A percentile compares a stretch with the other conserved stretches of the same genome.
These are phyloP conservation scores for Euschistus heros DNA, from an alignment of 1,140 invertebrate genomes.

Conservation along the genomic window DNA sequence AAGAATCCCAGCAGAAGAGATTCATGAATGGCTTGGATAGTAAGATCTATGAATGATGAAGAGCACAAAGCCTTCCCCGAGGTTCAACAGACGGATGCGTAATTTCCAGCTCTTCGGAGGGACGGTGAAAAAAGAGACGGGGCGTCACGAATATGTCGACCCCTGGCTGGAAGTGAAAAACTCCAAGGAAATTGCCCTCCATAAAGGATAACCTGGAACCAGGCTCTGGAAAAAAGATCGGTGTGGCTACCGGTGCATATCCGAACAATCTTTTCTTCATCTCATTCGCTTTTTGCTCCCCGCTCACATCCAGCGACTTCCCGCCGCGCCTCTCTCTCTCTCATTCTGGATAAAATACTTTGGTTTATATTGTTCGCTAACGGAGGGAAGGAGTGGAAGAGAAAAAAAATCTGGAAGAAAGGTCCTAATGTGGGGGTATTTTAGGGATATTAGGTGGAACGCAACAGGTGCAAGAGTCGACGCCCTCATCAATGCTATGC, in stretches of 20 bases:
- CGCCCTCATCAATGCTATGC: no score
- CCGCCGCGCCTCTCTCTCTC: background rate
- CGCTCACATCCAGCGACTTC: background rate
- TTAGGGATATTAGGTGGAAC: no score
- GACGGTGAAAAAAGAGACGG: background rate
- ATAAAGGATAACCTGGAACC: slow-evolving; percentile 5
- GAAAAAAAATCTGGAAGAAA: no score
- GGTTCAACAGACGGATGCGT: no score
- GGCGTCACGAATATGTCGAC: slow-evolving; percentile 7
- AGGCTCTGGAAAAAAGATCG: background rate
- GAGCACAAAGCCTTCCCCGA: no score
- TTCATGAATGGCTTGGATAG: no score
- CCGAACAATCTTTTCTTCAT: background rate
- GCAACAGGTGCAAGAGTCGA: no score
- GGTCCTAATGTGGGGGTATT: no score
- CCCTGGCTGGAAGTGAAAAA: slow-evolving; percentile 8
- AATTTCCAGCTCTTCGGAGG: no score
- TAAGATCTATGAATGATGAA: no score
- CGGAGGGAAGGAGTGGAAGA: no score
- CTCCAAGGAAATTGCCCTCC: slow-evolving; percentile 7
- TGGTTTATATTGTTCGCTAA: background rate
- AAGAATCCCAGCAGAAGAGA: no score
- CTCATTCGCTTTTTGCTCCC: background rate
- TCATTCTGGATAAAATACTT: background rate
- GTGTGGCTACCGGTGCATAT: slow-evolving; percentile 9